Percentiles rank a stretch among this genome's conserved stretches.
Conservation (phyloP, 1,140 invertebrate genomes). For the Drosophila sechellia region DNA sequence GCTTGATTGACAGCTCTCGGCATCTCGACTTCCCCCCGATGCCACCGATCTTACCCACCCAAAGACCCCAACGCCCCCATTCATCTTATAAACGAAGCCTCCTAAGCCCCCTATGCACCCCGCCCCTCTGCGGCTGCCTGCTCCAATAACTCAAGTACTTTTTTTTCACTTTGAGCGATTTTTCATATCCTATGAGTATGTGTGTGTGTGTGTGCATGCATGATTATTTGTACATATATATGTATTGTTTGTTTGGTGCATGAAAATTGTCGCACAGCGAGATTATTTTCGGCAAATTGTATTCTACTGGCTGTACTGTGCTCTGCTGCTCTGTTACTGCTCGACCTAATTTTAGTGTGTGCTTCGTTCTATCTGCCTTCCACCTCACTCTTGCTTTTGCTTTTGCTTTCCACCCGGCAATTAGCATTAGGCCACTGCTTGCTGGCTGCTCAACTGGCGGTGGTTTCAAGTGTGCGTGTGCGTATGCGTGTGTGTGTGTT, state of each 20-base stretch:
- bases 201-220: slow-evolving; percentile 46
- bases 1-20: slow-evolving; percentile 58
- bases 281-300: slow-evolving; percentile 80
- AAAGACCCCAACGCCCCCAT: neutral
- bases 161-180: slow-evolving; percentile 61
- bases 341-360: slow-evolving; percentile 72
- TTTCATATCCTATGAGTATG: slow-evolving; percentile 46
- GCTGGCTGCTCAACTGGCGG: slow-evolving; percentile 9
- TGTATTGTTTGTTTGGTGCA: slow-evolving; percentile 52
- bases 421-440: slow-evolving; percentile 29
- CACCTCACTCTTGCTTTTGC: neutral
- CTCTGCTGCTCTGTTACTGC: slow-evolving; percentile 25
- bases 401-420: slow-evolving; percentile 20
- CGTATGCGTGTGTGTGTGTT: neutral
- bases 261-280: slow-evolving; percentile 65
- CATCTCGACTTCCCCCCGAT: slow-evolving; percentile 19
- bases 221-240: slow-evolving; percentile 16
- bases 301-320: slow-evolving; percentile 42
- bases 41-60: neutral
- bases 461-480: neutral
- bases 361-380: slow-evolving; percentile 23
- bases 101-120: neutral
- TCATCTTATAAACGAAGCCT: slow-evolving; percentile 4
- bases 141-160: slow-evolving; percentile 80
- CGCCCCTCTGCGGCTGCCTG: slow-evolving; percentile 53